Evolutionary conservation across 2,113 vertebrate species (phyloP).

Genomic region (Chaetorhynchus papuensis): DNA sequence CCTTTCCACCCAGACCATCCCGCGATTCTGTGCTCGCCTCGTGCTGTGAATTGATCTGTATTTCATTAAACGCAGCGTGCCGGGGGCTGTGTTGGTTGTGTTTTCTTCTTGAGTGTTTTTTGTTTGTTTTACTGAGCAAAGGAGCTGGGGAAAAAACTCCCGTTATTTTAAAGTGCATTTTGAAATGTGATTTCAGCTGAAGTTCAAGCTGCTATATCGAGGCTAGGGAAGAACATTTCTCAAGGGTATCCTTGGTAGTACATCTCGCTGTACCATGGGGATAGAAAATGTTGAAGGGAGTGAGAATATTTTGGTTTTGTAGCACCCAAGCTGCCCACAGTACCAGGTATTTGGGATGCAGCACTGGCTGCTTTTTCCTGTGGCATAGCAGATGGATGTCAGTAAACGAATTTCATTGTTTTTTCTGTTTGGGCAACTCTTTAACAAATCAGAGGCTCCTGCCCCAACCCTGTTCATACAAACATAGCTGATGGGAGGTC

Average conservation of each 20-base stretch:
- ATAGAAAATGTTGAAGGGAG: neutral
- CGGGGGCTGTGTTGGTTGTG: neutral
- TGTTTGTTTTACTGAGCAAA: neutral
- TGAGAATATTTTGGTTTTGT: no score
- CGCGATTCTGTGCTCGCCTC: neutral
- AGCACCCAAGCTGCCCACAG: neutral
- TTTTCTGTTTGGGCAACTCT: neutral
- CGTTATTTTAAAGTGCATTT: no score
- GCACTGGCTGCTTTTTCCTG: rapidly evolving
- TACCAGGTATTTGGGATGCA: neutral
- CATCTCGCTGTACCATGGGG: neutral
- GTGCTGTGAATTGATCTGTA: rapidly evolving
- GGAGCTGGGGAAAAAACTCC: no score
- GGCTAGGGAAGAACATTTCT: neutral
- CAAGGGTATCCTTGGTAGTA: neutral
- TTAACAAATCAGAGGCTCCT: neutral
- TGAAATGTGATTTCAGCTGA: rapidly evolving
- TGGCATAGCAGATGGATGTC: neutral
- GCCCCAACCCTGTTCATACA: neutral
- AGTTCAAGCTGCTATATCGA: rapidly evolving
- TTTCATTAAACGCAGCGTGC: neutral
- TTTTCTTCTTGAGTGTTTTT: neutral
- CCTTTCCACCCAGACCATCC: neutral
- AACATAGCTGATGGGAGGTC: neutral
- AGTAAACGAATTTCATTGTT: neutral